Evolutionary conservation across 2,888 invertebrate species (phyloP), one percentile per base, ranked within the genome.

Genomic region (Operophtera brumata): DNA sequence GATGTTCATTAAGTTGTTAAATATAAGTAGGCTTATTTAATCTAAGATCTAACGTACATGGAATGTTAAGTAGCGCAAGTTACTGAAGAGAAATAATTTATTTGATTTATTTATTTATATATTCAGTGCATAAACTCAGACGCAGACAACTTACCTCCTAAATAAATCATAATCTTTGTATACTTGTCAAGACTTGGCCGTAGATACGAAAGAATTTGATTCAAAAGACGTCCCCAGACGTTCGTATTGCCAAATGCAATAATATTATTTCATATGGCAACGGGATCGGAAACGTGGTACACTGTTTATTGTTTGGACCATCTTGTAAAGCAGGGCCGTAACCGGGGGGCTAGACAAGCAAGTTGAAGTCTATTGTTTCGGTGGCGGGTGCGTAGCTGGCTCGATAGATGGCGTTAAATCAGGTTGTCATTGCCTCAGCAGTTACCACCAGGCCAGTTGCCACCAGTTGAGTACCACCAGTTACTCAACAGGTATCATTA

Each of bases 191-290:
- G 40, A 68, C 66, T 79, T 78, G 80, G 79, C 79, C 72, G 54
- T 52, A 44, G 58, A 61, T 65, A 69, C 64, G 64, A 68, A 69
- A 68, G 77, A 72, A 66, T 69, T 66, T 52, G 67, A 67, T 62
- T 61, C 61, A 62, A 71, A 73, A 66, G 71, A 68, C 64, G 59
- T 63, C 64, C 63, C 66, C 65, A 69, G 62, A 75, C 68, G 70
- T 69, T 68, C 62, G 66, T 71, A 67, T 68, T 82, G 84, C 83
- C 84, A 84, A 83, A 73, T 70, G 77, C 80, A 82, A 81, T 84
- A 84, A 77, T 82, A 83, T 84, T 81, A 84, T 82, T 80, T 82
- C 81, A 80, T 78, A 78, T 70, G 55, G 62, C 61, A 72, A 71
- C 75, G 75, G 75, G 68, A 73, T 82, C 77, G 78, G 78, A 80